Evolutionary conservation across 2,797 vertebrate species (phyloP).

Genomic region (Urocyon cinereoargenteus): DNA sequence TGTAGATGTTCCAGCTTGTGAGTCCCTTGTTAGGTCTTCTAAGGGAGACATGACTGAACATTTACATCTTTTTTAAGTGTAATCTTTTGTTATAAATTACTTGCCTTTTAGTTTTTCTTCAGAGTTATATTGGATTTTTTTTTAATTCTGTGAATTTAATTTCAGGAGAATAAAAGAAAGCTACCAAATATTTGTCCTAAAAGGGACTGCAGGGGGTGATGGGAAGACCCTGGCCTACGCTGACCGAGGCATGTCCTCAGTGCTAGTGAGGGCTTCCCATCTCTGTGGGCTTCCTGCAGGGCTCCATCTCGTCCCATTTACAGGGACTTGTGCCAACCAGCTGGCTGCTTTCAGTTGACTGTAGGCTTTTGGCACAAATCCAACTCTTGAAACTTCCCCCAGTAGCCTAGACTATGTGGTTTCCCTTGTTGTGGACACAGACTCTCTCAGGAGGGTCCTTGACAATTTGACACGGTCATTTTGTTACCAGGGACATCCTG

Average conservation of each 20-base stretch:
- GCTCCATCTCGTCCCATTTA: neutral
- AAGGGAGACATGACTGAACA: neutral
- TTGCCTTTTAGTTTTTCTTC: neutral
- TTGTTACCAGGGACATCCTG: neutral
- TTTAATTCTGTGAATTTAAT: neutral
- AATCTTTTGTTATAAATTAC: neutral
- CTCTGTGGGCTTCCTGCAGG: neutral
- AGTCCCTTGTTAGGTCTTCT: neutral
- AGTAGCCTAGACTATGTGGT: rapidly evolving
- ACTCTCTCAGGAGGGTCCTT: neutral
- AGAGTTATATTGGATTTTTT: neutral
- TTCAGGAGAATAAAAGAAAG: constrained; percentile 8
- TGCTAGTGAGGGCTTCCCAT: rapidly evolving
- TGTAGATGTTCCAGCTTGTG: too few species aligned
- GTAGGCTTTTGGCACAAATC: neutral
- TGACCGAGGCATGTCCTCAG: rapidly evolving
- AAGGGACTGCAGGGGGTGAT: too few species aligned
- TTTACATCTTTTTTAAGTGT: neutral
- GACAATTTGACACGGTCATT: neutral
- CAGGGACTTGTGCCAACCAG: neutral
- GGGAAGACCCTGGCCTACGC: neutral
- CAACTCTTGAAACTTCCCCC: neutral
- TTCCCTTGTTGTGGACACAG: neutral
- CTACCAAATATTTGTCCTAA: neutral
- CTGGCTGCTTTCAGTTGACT: neutral